Evolutionary conservation across 2,113 vertebrate species (phyloP), one percentile per base, ranked within the genome.

Genomic region (Coregonus clupeaformis): DNA sequence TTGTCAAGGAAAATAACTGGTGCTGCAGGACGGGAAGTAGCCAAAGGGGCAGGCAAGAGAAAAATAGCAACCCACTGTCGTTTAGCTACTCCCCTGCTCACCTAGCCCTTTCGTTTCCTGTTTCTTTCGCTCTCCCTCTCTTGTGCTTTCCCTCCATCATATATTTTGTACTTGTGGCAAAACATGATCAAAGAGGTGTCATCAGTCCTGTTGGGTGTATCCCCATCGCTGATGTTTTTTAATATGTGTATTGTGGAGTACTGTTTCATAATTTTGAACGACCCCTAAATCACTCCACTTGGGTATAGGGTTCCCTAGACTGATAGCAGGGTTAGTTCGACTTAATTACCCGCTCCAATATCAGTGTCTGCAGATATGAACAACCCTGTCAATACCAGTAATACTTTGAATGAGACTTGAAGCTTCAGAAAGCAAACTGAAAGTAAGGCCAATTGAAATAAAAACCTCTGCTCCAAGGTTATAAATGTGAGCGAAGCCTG

Each of bases 1-100:
- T 85, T 87, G 86, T 87, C 89, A 85, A 77, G 81, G 78, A 82
- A 82, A 89, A 82, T 72, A 82, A 88, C 70, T 47, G 52, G 64
- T 64, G 79, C 83, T 76, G 74, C 76, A 83, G 79, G 86, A 79
- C 25, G 72, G 18, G 49, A 18, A 52, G 16, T 32, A 66, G 76
- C 68, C n/a, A 86, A 25, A 77, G 65, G 74, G 70, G n/a, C 13
- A 65, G 63, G 63, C 25, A 29, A 30, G 25, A 65, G 63, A 62
- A 9, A 62, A 25, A 62, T 62, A 22, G 59, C 49, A 18, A 52
- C 49, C n/a, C 18, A 24, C 52, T 55, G 52, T 12, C 14, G 4
- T 55, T 55, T 55, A 6, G 68, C 73, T 36, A 64, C 72, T 73
- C 64, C 75, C 77, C 68, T 82, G 74, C 74, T 84, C 72, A 25